A percentile compares a stretch with the other conserved stretches of the same genome.
phyloP scores from a whole-genome alignment of 53 echinoderm and acorn worm genomes.

The Paracentrotus lividus region DNA sequence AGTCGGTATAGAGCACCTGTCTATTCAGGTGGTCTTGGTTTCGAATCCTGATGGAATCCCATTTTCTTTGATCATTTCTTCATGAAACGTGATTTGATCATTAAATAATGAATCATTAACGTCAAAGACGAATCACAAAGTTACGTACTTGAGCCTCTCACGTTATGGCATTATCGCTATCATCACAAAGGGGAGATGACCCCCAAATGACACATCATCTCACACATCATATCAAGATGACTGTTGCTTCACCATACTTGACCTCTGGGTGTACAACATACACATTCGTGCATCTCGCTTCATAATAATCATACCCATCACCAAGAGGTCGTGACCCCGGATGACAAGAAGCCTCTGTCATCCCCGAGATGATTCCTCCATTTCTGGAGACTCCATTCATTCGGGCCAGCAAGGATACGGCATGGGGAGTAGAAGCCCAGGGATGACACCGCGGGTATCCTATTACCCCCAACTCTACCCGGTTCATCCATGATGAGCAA shows the following conservation, averaged over 20 bases:
- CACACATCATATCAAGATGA: no score
- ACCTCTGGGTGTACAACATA: background rate
- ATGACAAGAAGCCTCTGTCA: constrained; percentile 34
- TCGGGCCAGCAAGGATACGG: background rate
- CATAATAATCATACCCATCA: background rate
- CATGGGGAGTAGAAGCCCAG: background rate
- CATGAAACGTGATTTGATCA: no score
- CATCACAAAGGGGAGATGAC: no score
- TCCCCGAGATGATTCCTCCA: background rate
- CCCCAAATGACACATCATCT: no score
- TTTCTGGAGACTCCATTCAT: background rate
- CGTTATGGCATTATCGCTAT: no score
- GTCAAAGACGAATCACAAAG: background rate
- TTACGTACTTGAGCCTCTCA: constrained; percentile 18
- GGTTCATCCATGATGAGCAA: background rate
- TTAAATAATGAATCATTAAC: background rate
- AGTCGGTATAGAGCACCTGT: no score
- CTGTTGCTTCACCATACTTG: background rate
- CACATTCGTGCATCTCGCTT: background rate
- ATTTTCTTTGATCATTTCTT: no score
- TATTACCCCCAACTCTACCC: background rate
- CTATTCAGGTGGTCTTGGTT: no score
- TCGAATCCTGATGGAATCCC: no score
- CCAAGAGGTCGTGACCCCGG: background rate
- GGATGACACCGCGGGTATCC: constrained; percentile 5